A percentile compares a stretch with the other conserved stretches of the same genome.
Conservation (phyloP, 2,797 vertebrate species). For the Antennarius maculatus region DNA sequence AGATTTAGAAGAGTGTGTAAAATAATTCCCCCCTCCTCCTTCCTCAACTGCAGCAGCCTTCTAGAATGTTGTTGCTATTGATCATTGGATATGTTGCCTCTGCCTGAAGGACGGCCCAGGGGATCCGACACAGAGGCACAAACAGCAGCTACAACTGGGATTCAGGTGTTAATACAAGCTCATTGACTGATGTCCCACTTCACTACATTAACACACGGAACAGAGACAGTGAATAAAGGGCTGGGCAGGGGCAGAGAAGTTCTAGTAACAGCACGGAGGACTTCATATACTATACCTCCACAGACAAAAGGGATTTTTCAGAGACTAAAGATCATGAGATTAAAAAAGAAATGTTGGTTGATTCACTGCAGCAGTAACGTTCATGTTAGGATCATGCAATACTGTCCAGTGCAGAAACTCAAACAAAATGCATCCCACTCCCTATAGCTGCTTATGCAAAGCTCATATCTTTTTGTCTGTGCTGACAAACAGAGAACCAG, state of each 20-base stretch:
- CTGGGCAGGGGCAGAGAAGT: neutral
- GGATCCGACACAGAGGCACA: constrained; percentile 70
- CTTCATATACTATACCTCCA: constrained; percentile 15
- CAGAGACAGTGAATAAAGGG: constrained; percentile 42
- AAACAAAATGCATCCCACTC: constrained; percentile 34
- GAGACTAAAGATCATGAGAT: constrained; percentile 12
- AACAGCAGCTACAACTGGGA: constrained; percentile 71
- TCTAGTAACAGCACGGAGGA: constrained; percentile 45
- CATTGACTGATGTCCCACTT: constrained; percentile 80
- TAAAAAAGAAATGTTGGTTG: constrained; percentile 3
- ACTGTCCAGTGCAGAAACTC: constrained; percentile 47
- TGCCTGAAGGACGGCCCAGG: constrained; percentile 67
- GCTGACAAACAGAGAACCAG: constrained; percentile 66
- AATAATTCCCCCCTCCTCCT: constrained; percentile 9
- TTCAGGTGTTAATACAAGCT: constrained; percentile 84
- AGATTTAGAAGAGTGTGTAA: constrained; percentile 33
- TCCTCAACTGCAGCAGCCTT: constrained; percentile 40
- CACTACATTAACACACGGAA: constrained; percentile 79
- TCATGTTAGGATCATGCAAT: constrained; percentile 26
- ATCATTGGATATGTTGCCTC: constrained; percentile 74
- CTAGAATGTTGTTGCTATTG: constrained; percentile 76
- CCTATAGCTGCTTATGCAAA: constrained; percentile 20
- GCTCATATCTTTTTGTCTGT: constrained; percentile 70
- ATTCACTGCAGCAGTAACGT: constrained; percentile 27
- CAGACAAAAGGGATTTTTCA: constrained; percentile 19